These are phyloP conservation scores for Macrophya annulata DNA, from an alignment of 2,888 invertebrate genomes.

Conservation along the genomic window DNA sequence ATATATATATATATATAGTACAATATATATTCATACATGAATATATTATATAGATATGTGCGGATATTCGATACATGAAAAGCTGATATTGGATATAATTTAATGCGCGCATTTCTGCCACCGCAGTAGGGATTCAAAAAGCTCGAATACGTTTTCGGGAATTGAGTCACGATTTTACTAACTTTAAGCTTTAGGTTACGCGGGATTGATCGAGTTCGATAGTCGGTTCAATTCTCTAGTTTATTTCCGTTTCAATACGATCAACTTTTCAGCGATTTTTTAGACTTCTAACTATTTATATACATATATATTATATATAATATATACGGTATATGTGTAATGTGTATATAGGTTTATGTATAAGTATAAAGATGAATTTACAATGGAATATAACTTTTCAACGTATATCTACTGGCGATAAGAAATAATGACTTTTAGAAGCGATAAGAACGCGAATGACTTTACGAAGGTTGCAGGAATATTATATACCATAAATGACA, in stretches of 20 bases:
- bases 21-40: slow-evolving; percentile 26
- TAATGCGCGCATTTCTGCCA: slow-evolving; percentile 42
- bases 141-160: slow-evolving; percentile 41
- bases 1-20: not conserved
- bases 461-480: not conserved
- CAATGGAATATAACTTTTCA: not conserved
- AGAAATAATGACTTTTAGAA: not conserved
- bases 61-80: slow-evolving; percentile 38
- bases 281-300: not conserved
- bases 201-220: slow-evolving; percentile 35
- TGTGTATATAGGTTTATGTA: not conserved
- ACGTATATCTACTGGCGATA: not conserved
- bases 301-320: not conserved
- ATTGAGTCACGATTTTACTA: slow-evolving; percentile 52
- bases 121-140: slow-evolving; percentile 28
- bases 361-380: not conserved
- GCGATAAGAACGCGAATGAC: not conserved
- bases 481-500: not conserved
- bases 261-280: slow-evolving; percentile 33
- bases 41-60: slow-evolving; percentile 20
- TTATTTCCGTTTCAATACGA: slow-evolving; percentile 48
- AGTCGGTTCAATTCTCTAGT: slow-evolving; percentile 1
- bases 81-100: slow-evolving; percentile 52
- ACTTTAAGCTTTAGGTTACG: slow-evolving; percentile 42
- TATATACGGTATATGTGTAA: not conserved